Base-by-base conservation (phyloP, 2,113 vertebrate genomes). In the Marcusenius ussheri region DNA sequence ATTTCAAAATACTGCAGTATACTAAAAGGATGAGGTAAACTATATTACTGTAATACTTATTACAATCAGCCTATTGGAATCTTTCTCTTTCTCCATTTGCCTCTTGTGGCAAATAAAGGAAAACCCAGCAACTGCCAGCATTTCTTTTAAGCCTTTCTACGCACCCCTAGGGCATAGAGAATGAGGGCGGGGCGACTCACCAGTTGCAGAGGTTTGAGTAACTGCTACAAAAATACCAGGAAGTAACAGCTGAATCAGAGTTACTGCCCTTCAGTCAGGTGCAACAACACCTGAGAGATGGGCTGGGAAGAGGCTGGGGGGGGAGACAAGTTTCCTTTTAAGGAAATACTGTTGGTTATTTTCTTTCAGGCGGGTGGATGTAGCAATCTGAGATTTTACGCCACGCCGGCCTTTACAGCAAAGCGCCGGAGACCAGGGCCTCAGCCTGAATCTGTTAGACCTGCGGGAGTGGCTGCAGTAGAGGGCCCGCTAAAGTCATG, bases 231-330 rank as follows among this genome's bases (percentile, higher is more conserved):
- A 31, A 45, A 56, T 50, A 89, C 21, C 88, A 89, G 88, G 88
- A 89, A 89, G 88, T 51, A 74, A 35, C 66, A 53, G 49, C 88
- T 62, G 51, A 45, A 80, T n/a, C 66, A 51, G 88, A 89, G 15
- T 83, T 47, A 89, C 5, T 53, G 27, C 27, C 5, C 27, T 50
- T 77, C 88, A 89, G 10, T 87, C 13, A 17, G 17, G 85, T 11
- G 50, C n/a, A 53, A 3, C n/a, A 42, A 87, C 50, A 87, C 85
- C 50, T 87, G 85, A 87, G n/a, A 39, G 50, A 56, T n/a, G 74
- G 47, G 15, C 17, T 89, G 46, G n/a, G 88, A 31, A 21, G 47
- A 17, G 13, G 10, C 8, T n/a, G 24, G 50, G 49, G 88, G 17
- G 50, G 49, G 17, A 53, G 17, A 53, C 80, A 47, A 2, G 17